Base-by-base conservation (phyloP, 2,113 vertebrate species). In the Climacteris rufus region DNA sequence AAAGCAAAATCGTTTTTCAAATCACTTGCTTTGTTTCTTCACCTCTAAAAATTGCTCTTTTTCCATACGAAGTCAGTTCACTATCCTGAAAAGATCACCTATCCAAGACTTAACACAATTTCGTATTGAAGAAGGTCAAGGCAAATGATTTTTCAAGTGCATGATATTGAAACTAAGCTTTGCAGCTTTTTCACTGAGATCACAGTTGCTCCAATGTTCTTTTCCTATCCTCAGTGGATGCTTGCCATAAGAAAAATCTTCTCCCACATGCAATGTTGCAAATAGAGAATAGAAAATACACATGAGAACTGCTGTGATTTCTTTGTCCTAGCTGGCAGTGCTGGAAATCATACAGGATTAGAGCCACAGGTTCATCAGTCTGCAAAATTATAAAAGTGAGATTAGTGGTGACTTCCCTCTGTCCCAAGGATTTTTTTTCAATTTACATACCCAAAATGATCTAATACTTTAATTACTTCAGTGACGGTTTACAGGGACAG, bases 41-140 rank as follows among this genome's bases (percentile, higher is more conserved):
- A 70, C n/a, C 31, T 80, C 37, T 68, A 14, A 33, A 7, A 60
- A 31, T 15, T 82, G 15, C n/a, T 79, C 33, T 27, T 82, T 63
- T 25, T n/a, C 20, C 40, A 28, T 2, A 47, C 30, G 8, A 95
- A 74, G 6, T 35, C 30, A 64, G 6, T 28, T 89, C 72, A n/a
- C 8, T 13, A 27, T 8, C 8, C n/a, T 71, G 65, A n/a, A 87
- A 84, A 75, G 4, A 40, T 31, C 27, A 52, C 30, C 27, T 70
- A 3, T 37, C 33, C n/a, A 63, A 70, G 42, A 20, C 22, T 18
- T 44, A 27, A 57, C 18, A 57, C 0, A 0, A 69, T 91, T 78
- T 74, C 20, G 42, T 17, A 47, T 20, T 53, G 28, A 47, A 49
- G 39, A 3, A 74, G 56, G 7, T 19, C 21, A 85, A 82, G 17